Evolutionary conservation across 2,888 invertebrate species (phyloP).

Genomic region (Spisula subtruncata): DNA sequence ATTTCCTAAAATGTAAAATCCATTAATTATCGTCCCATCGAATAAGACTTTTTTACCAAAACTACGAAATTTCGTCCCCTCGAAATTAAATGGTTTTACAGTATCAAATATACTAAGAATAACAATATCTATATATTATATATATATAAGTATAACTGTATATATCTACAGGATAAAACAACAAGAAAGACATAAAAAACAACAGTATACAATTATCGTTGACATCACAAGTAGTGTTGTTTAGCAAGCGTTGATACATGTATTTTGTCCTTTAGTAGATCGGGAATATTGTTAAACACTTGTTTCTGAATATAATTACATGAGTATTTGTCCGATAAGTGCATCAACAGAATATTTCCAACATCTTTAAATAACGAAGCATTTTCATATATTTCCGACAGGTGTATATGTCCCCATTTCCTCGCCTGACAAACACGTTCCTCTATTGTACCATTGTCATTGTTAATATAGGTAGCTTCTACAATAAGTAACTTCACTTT

Average conservation of each 20-base stretch:
- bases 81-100: too few relatives aligned
- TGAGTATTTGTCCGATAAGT: constrained; percentile 85
- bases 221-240: constrained; percentile 55
- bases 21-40: too few relatives aligned
- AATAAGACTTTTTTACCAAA: too few relatives aligned
- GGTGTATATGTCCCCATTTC: constrained; percentile 83
- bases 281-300: constrained; percentile 71
- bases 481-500: constrained; percentile 83
- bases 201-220: not conserved
- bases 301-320: constrained; percentile 73
- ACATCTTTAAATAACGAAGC: constrained; percentile 80
- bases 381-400: constrained; percentile 80
- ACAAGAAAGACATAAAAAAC: too few relatives aligned
- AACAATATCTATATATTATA: too few relatives aligned
- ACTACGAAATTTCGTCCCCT: too few relatives aligned
- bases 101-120: too few relatives aligned
- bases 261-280: constrained; percentile 74
- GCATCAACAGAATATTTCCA: constrained; percentile 80
- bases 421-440: constrained; percentile 75
- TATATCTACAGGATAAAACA: too few relatives aligned
- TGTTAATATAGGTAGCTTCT: constrained; percentile 84
- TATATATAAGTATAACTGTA: too few relatives aligned
- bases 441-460: constrained; percentile 66
- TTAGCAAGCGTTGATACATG: constrained; percentile 73
- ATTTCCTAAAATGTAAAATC: too few relatives aligned